A percentile compares a stretch with the other conserved stretches of the same genome.
Evolutionary conservation across 2,113 vertebrate species (phyloP).

Genomic region (Passer domesticus): DNA sequence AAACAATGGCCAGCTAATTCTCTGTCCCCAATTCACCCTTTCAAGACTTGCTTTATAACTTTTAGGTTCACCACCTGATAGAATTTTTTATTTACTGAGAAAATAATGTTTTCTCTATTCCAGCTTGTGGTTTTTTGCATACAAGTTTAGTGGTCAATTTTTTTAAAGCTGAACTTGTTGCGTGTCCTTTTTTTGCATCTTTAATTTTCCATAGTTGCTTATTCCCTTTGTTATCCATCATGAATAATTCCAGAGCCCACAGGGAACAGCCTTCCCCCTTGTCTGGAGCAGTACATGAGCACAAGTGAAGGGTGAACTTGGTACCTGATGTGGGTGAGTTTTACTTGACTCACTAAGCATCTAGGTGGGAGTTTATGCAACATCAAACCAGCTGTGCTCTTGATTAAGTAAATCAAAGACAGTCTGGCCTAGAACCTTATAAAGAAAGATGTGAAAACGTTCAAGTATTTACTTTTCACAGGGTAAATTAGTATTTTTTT

Average conservation of each 20-base stretch:
- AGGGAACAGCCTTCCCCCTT: neutral
- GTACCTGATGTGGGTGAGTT: neutral
- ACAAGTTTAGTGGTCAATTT: neutral
- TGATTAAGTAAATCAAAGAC: slow-evolving; percentile 5
- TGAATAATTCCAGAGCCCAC: neutral
- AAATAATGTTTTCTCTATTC: neutral
- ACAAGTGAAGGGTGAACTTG: neutral
- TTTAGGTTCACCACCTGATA: neutral
- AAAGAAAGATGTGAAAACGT: neutral
- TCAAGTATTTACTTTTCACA: neutral
- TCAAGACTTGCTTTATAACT: neutral
- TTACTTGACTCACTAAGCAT: neutral
- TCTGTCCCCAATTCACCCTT: neutral
- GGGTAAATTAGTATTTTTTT: slow-evolving; percentile 2
- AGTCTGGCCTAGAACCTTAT: neutral
- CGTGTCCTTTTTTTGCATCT: neutral
- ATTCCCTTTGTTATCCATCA: neutral
- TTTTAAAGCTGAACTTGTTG: neutral
- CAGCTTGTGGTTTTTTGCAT: neutral
- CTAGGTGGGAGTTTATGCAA: neutral
- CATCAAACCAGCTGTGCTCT: neutral
- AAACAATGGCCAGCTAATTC: neutral
- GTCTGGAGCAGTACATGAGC: neutral
- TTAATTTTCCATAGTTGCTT: neutral
- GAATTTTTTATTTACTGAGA: neutral